These are phyloP conservation scores for Halcyon chelicuti DNA, from an alignment of 2,797 vertebrate species.

Conservation along the genomic window DNA sequence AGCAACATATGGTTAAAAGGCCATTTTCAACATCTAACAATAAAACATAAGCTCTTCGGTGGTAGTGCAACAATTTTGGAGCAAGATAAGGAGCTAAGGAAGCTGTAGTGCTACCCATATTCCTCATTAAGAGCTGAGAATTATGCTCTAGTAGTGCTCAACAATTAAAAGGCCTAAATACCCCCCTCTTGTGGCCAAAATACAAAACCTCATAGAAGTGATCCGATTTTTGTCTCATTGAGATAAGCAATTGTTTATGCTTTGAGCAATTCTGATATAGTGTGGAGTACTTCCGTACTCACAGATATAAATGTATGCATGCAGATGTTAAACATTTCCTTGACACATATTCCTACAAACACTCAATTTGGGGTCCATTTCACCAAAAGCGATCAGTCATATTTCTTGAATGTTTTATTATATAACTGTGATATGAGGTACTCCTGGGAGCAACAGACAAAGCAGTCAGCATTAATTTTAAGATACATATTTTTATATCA, in stretches of 20 bases:
- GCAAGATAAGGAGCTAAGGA: not conserved
- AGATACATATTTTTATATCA: not conserved
- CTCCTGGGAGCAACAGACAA: not conserved
- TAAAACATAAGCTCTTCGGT: not conserved
- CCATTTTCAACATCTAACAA: not conserved
- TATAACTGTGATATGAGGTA: not conserved
- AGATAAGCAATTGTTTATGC: not conserved
- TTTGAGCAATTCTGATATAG: not conserved
- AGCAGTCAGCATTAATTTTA: not conserved
- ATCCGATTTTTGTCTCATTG: not conserved
- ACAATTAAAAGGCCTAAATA: not conserved
- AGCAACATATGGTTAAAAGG: not conserved
- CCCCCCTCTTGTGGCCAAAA: slow-evolving; percentile 11
- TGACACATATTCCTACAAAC: not conserved
- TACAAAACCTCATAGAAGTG: not conserved
- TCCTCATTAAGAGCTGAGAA: not conserved
- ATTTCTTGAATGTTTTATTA: not conserved
- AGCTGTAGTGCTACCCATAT: not conserved
- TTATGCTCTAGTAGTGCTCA: not conserved
- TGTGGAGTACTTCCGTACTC: not conserved
- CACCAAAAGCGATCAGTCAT: not conserved
- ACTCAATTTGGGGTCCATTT: not conserved
- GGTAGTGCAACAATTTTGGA: not conserved
- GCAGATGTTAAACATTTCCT: not conserved
- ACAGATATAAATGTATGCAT: not conserved